Conservation (phyloP, 2,113 vertebrate genomes). For the Anoplopoma fimbria region DNA sequence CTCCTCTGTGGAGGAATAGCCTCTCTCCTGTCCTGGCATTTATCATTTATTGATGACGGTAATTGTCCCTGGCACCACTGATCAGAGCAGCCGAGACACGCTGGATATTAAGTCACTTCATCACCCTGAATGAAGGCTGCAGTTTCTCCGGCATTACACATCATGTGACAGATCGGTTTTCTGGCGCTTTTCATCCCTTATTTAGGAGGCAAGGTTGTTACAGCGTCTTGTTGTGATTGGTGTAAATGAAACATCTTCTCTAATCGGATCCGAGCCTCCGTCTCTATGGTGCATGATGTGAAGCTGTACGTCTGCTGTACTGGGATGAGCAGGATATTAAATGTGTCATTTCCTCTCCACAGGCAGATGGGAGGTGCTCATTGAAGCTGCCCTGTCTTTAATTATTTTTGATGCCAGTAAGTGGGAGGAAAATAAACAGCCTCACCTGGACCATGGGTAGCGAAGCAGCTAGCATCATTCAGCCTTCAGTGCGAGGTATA, state of each 20-base stretch:
- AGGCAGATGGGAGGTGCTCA: constrained; percentile 40
- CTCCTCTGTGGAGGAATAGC: constrained; percentile 58
- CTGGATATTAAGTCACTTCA: constrained; percentile 77
- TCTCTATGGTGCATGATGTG: constrained; percentile 2
- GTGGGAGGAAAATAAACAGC: constrained; percentile 46
- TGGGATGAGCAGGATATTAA: constrained; percentile 46
- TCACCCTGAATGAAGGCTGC: constrained; percentile 64
- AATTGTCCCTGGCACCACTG: constrained; percentile 74
- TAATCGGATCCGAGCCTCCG: constrained; percentile 23
- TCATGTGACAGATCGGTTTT: constrained; percentile 39
- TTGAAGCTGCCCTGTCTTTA: constrained; percentile 37
- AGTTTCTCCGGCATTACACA: constrained; percentile 42
- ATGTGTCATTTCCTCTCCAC: constrained; percentile 32
- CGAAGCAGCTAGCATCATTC: neutral
- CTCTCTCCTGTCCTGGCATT: constrained; percentile 64
- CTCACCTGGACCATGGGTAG: constrained; percentile 11
- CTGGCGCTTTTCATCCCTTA: constrained; percentile 49
- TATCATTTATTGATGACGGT: constrained; percentile 78
- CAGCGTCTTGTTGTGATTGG: neutral
- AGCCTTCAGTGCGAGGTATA: neutral
- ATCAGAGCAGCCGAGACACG: constrained; percentile 67
- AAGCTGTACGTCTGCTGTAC: constrained; percentile 45
- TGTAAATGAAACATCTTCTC: constrained; percentile 39
- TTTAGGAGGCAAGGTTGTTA: constrained; percentile 14
- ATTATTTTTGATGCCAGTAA: constrained; percentile 49